A percentile compares a stretch with the other conserved stretches of the same genome.
Conservation (phyloP, 2,888 invertebrate species). For the Nasonovia ribisnigri region DNA sequence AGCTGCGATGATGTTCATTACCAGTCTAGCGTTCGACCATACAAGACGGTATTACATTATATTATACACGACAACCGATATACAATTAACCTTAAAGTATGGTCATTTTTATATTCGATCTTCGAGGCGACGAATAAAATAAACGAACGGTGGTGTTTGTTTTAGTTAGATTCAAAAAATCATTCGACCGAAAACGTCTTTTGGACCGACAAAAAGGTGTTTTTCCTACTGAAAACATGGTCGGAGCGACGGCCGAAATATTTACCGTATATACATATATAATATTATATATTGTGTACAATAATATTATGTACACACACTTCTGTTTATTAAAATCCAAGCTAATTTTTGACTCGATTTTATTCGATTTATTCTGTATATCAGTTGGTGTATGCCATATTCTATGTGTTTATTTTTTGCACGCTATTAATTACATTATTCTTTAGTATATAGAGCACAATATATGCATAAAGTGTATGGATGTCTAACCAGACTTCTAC, state of each 20-base stretch:
- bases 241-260: not conserved
- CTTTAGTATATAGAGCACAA: too few species aligned
- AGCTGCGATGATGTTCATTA: not conserved
- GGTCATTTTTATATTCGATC: too few species aligned
- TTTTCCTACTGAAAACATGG: not conserved
- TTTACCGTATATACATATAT: too few species aligned
- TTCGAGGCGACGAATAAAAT: slow-evolving; percentile 1
- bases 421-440: too few species aligned
- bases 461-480: too few species aligned
- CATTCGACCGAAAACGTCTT: slow-evolving; percentile 36
- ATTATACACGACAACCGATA: not conserved
- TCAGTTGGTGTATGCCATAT: too few species aligned
- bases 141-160: slow-evolving; percentile 21
- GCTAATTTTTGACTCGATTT: too few species aligned
- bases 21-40: not conserved
- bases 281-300: too few species aligned
- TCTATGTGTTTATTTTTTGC: too few species aligned
- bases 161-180: slow-evolving; percentile 28
- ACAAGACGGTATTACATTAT: not conserved
- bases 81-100: too few species aligned
- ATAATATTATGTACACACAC: not conserved
- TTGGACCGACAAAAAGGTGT: slow-evolving; percentile 21
- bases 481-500: too few species aligned
- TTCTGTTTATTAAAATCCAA: not conserved
- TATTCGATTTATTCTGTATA: too few species aligned